Evolutionary conservation across 2,113 vertebrate genomes (phyloP).

Genomic region (Hippopotamus amphibius): DNA sequence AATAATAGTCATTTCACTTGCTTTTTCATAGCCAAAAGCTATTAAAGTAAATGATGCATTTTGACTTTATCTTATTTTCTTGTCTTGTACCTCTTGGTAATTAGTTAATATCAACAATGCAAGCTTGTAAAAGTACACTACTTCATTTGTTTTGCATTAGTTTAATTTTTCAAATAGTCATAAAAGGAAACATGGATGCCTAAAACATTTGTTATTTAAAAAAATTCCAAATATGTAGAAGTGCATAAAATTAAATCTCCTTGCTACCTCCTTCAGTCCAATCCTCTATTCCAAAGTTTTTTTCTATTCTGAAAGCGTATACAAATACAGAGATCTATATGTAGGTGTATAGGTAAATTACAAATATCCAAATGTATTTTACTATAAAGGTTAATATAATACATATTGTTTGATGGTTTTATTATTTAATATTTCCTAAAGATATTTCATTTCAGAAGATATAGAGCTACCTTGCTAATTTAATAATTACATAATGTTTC

Average conservation of each 20-base stretch:
- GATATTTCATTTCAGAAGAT: not conserved
- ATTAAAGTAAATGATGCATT: conserved; percentile 22
- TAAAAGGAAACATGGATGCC: conserved; percentile 26
- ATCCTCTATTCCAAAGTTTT: not conserved
- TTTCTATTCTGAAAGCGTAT: not conserved
- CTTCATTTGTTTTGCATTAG: conserved; percentile 60
- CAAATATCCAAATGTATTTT: not conserved
- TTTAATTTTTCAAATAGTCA: conserved; percentile 28
- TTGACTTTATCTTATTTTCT: not conserved
- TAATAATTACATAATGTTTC: conserved; percentile 21
- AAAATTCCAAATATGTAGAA: not conserved
- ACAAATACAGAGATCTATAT: not conserved
- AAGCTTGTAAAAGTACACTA: not conserved
- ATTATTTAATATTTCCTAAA: conserved; percentile 19
- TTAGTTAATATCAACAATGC: conserved; percentile 54
- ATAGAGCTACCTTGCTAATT: not conserved
- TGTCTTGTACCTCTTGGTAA: conserved; percentile 15
- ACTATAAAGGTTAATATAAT: conserved; percentile 1
- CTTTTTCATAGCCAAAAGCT: not conserved
- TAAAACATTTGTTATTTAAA: conserved; percentile 7
- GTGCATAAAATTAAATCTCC: not conserved
- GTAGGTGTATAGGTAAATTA: not conserved
- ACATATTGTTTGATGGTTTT: not conserved
- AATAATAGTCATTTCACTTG: not conserved
- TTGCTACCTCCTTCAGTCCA: not conserved